These are phyloP conservation scores for Naja naja DNA, from an alignment of 2,113 vertebrate species.

Conservation along the genomic window DNA sequence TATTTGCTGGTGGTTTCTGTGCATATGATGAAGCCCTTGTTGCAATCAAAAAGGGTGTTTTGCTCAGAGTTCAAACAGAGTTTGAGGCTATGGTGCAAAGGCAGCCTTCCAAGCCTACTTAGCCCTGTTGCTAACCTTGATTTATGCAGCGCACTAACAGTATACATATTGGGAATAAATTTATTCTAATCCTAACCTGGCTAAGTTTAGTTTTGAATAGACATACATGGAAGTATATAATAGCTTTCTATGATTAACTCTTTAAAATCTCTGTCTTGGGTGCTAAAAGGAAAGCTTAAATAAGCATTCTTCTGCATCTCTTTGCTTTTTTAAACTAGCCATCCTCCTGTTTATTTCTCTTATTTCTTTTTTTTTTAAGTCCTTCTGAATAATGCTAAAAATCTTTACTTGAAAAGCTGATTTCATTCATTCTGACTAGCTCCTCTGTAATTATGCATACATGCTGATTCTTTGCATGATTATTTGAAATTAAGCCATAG, in stretches of 20 bases:
- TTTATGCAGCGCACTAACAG: background rate
- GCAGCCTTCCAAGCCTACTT: background rate
- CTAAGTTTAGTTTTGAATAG: background rate
- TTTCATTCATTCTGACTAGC: background rate
- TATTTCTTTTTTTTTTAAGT: background rate
- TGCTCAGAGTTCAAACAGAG: background rate
- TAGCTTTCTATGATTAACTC: background rate
- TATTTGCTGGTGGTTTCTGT: background rate
- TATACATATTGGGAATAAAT: background rate
- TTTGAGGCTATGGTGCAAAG: background rate
- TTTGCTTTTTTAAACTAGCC: background rate
- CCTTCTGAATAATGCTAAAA: background rate
- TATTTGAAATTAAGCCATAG: background rate
- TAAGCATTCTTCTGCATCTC: background rate
- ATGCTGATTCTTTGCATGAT: background rate
- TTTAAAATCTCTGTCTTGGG: background rate
- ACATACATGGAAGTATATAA: background rate
- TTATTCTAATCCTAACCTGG: background rate
- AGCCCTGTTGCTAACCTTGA: background rate
- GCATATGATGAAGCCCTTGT: background rate
- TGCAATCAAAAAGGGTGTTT: background rate
- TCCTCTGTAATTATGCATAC: background rate
- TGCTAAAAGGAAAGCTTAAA: background rate
- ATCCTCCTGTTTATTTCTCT: background rate
- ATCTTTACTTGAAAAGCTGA: background rate